Evolutionary conservation across 30 jellyfish, hydroid and myxozoan genomes (phyloP), one percentile per base, ranked within the genome.

Genomic region (Cassiopea xamachana): DNA sequence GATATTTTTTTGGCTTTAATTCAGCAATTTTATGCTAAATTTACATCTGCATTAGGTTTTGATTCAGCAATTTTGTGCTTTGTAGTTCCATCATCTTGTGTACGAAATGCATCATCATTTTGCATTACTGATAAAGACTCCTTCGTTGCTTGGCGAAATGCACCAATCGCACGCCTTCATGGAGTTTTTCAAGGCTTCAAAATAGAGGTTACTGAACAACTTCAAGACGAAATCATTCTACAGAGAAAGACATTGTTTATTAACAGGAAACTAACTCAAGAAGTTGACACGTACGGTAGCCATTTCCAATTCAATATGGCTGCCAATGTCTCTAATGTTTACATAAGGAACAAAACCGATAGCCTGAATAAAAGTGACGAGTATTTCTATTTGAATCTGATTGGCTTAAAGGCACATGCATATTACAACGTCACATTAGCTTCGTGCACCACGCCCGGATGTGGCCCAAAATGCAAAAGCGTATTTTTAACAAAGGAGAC

Each of bases 391-490:
- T 46, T 50, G 5, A 51, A 78, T 14, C 87, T 78, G 5, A 75
- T 78, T 47, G 75, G 75, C 47, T 83, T 80, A 77, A 80, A 43
- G 60, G 77, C 89, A 2, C 61, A 60, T 60, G 80, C 69, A 15
- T 27, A 1, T 16, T 61, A 60, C 50, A 72, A 80, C 43, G 48
- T 80, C 18, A 2, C 69, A 1, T 2, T 80, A 14, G n/a, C 80
- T 6, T 19, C 89, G 49, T 80, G 89, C 80, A 80, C 89, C 16
- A 80, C 89, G 61, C 79, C 80, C 44, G 89, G 89, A 15, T 80
- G 89, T 80, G 89, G 89, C 10, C 89, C 80, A 6, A 46, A 62
- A 1, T 80, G 89, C 68, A 17, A 46, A 1, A 60, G 77, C 67
- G 61, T 46, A 17, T 80, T 80, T 70, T 45, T 61, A 19, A 80